phyloP scores from a whole-genome alignment of 2,113 vertebrate genomes.

The Heptranchias perlo region DNA sequence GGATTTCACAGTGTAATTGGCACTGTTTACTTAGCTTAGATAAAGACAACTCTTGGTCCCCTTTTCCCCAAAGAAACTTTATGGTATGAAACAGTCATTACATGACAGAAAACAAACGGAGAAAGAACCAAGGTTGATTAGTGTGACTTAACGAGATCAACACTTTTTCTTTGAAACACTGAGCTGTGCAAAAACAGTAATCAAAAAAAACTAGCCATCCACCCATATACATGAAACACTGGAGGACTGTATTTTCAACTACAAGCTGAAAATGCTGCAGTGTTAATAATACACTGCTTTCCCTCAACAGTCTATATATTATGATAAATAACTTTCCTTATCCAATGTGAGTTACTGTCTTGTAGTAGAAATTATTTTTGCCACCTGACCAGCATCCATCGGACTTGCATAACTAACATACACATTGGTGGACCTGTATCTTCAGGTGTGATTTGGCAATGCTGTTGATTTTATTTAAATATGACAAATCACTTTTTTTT shows the following conservation, averaged over 20 bases:
- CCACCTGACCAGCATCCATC: not conserved
- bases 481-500: constrained; percentile 10
- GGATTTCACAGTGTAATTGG: constrained; percentile 59
- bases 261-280: not conserved
- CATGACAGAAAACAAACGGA: not conserved
- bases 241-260: not conserved
- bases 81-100: not conserved
- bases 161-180: not conserved
- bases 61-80: not conserved
- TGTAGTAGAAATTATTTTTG: not conserved
- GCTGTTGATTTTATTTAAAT: not conserved
- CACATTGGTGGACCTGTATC: not conserved
- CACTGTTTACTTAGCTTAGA: constrained; percentile 48
- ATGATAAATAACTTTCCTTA: not conserved
- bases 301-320: not conserved
- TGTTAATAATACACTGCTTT: not conserved
- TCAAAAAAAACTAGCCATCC: not conserved
- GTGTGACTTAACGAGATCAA: not conserved
- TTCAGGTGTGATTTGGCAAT: not conserved
- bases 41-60: not conserved
- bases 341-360: not conserved
- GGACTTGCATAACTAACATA: not conserved
- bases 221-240: not conserved
- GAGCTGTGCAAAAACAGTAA: not conserved
- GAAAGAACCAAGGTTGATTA: not conserved